These are phyloP conservation scores for Hypomecis atomaria DNA, from an alignment of 2,888 invertebrate species.

Conservation along the genomic window DNA sequence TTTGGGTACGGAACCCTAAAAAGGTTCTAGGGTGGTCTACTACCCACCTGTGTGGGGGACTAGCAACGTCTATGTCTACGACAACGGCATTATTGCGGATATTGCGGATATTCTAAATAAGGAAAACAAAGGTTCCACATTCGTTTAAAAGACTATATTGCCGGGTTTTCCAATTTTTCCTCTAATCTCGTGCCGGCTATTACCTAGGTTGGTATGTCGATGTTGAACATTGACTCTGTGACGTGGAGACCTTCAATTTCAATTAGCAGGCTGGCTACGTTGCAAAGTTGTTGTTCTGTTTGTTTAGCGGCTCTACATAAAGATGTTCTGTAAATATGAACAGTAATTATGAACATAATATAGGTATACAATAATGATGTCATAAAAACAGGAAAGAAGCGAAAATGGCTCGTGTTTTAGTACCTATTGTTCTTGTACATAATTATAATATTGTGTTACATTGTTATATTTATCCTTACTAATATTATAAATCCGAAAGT, in stretches of 20 bases:
- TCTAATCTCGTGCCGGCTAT: background rate
- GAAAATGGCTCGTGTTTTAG: conserved; percentile 5
- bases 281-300: conserved; percentile 33
- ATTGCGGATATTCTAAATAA: too few relatives aligned
- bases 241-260: conserved; percentile 48
- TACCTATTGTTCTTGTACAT: conserved; percentile 13
- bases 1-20: too few relatives aligned
- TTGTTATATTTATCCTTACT: background rate
- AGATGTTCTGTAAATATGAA: conserved; percentile 35
- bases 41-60: too few relatives aligned
- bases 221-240: conserved; percentile 43
- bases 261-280: conserved; percentile 28
- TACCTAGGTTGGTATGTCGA: conserved; percentile 33
- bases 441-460: background rate
- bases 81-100: too few relatives aligned
- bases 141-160: too few relatives aligned
- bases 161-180: background rate
- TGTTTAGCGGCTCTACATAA: conserved; percentile 29
- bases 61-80: too few relatives aligned
- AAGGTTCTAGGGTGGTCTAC: too few relatives aligned
- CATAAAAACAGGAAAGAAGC: conserved; percentile 38
- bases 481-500: background rate
- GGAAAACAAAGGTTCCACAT: too few relatives aligned
- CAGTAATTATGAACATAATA: background rate
- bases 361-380: conserved; percentile 30